Conservation (phyloP, 2,797 vertebrate genomes). For the Gobionotothen gibberifrons region DNA sequence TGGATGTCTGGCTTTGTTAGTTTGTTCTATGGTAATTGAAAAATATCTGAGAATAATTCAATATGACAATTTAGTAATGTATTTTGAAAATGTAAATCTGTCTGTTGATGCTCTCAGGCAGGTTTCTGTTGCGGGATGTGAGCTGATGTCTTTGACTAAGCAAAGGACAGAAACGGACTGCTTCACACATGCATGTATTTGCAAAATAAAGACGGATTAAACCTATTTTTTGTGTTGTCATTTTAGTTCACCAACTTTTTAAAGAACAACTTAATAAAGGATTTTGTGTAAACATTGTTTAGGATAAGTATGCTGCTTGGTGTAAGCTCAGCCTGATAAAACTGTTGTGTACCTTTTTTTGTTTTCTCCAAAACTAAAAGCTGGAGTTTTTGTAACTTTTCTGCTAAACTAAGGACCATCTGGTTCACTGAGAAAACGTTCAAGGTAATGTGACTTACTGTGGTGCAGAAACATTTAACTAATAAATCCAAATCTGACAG, state of each 20-base stretch:
- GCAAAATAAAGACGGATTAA: constrained; percentile 68
- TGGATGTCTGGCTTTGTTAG: constrained; percentile 12
- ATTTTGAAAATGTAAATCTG: constrained; percentile 21
- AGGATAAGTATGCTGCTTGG: too few relatives aligned
- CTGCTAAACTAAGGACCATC: too few relatives aligned
- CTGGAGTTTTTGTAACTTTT: too few relatives aligned
- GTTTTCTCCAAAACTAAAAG: too few relatives aligned
- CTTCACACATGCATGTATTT: constrained; percentile 35
- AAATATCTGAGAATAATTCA: constrained; percentile 27
- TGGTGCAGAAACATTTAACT: too few relatives aligned
- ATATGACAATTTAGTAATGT: neutral
- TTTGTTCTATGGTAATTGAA: neutral
- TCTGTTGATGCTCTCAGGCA: constrained; percentile 6
- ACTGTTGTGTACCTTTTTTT: too few relatives aligned
- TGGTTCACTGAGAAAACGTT: too few relatives aligned
- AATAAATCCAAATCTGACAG: too few relatives aligned
- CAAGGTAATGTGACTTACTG: too few relatives aligned
- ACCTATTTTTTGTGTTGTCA: neutral
- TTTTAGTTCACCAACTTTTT: neutral
- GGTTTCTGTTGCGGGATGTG: constrained; percentile 16
- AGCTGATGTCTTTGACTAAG: constrained; percentile 28
- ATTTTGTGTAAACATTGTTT: too few relatives aligned
- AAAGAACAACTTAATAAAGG: too few relatives aligned
- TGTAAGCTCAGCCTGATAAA: too few relatives aligned
- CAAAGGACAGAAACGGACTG: constrained; percentile 46